These are phyloP conservation scores for Drosophila kokeensis DNA, from an alignment of 2,888 invertebrate genomes.

Conservation along the genomic window DNA sequence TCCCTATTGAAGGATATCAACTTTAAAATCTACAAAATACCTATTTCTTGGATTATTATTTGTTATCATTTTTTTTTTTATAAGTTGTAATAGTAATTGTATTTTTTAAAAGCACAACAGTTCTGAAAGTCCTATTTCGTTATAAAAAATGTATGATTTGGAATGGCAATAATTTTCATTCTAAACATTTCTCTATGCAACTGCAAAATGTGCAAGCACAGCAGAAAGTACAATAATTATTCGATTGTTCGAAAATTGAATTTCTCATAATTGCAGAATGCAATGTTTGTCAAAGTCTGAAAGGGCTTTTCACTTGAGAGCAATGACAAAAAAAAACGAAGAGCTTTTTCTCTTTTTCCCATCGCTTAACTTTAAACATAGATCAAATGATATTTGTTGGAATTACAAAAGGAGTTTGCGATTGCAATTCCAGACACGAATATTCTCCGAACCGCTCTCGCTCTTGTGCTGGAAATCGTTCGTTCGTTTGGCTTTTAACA, in stretches of 20 bases:
- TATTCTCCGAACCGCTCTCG: constrained; percentile 23
- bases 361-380: background rate
- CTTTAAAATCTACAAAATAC: background rate
- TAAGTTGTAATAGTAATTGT: background rate
- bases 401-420: constrained; percentile 1
- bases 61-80: background rate
- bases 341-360: background rate
- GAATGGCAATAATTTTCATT: background rate
- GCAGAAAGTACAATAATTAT: background rate
- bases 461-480: constrained; percentile 14
- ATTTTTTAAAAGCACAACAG: background rate
- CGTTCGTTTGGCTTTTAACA: constrained; percentile 11
- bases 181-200: background rate
- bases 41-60: background rate
- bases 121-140: background rate
- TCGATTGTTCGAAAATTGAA: background rate
- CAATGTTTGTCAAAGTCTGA: background rate
- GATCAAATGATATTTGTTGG: constrained; percentile 2
- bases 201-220: background rate
- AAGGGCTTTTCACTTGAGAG: background rate
- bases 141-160: too few species aligned
- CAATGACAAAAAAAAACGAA: too few species aligned
- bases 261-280: background rate
- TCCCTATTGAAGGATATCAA: background rate
- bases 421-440: constrained; percentile 10